Evolutionary conservation across 2,797 vertebrate species (phyloP), one percentile per base, ranked within the genome.

Genomic region (Neopelma chrysocephalum): DNA sequence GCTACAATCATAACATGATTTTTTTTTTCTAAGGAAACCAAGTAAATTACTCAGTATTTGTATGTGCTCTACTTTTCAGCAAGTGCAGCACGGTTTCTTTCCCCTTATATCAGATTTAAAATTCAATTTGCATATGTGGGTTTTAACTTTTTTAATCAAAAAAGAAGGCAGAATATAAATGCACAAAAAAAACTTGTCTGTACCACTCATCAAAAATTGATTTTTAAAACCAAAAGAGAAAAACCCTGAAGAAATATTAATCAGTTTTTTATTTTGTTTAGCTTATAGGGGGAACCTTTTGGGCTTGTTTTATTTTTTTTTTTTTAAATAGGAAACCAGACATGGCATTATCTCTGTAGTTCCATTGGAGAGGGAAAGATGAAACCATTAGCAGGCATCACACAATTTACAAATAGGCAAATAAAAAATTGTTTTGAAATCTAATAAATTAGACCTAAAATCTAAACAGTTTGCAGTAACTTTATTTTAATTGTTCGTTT

Each of bases 301-400:
- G 2, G 11, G 9, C 1, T 2, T 4, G 8, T 29, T 40, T 40
- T 58, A 10, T 27, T 38, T 26, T 26, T 53, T 38, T 12, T 4
- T 10, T 70, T 66, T 43, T 34, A 36, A 40, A 64, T 47, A 50
- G 12, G 18, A 53, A 78, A 78, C 31, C 10, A 85, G 22, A 54
- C 23, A 76, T 3, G 1, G 8, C 27, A 47, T 31, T 42, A 60
- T 4, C 21, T 69, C 23, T 77, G 5, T 12, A 84, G 38, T 78
- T 83, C 38, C 7, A 71, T 4, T 3, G 3, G n/a, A 20, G 5
- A 38, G 2, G 4, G 23, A 32, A 78, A 68, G 48, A n/a, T 25
- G 11, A 93, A 94, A 71, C 5, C 31, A 72, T 56, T 53, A 83
- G 34, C 12, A 86, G 19, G 4, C 34, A 69, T 31, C 10, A 69